phyloP scores from a whole-genome alignment of 2,888 invertebrate genomes.

The Esperia sulphurella region DNA sequence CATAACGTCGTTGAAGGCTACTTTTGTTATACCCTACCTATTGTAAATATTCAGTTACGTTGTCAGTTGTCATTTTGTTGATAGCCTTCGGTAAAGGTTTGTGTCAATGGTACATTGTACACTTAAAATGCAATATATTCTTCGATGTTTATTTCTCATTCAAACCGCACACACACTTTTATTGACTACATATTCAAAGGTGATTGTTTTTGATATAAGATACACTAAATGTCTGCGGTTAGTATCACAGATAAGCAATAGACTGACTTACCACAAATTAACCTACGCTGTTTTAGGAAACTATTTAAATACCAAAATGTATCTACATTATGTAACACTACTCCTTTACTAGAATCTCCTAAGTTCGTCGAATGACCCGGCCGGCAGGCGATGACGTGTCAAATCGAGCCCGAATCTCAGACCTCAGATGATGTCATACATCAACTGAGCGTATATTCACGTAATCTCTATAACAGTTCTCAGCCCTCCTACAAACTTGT shows the following conservation, averaged over 20 bases:
- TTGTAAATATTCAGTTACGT: background rate
- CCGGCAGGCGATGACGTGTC: constrained; percentile 30
- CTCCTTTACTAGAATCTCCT: too few species aligned
- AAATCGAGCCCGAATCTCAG: constrained; percentile 14
- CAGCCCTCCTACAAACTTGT: background rate
- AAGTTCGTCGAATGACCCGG: constrained; percentile 8
- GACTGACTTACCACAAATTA: too few species aligned
- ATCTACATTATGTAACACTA: too few species aligned
- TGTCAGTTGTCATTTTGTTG: background rate
- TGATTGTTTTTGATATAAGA: background rate
- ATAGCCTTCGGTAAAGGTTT: constrained; percentile 7
- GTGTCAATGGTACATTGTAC: background rate
- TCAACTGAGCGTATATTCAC: constrained; percentile 16
- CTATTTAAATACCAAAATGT: too few species aligned
- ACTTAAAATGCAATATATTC: background rate
- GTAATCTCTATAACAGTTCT: constrained; percentile 11
- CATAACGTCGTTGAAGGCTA: background rate
- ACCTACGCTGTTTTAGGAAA: too few species aligned
- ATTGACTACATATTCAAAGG: background rate
- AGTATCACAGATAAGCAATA: background rate
- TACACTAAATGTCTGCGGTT: background rate
- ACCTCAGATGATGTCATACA: constrained; percentile 37
- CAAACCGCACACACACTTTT: background rate
- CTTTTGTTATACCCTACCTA: background rate
- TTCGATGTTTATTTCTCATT: background rate